Percentiles rank a stretch among this genome's conserved stretches.
Conservation (phyloP, 2,888 invertebrate species). For the Anorthoa munda region DNA sequence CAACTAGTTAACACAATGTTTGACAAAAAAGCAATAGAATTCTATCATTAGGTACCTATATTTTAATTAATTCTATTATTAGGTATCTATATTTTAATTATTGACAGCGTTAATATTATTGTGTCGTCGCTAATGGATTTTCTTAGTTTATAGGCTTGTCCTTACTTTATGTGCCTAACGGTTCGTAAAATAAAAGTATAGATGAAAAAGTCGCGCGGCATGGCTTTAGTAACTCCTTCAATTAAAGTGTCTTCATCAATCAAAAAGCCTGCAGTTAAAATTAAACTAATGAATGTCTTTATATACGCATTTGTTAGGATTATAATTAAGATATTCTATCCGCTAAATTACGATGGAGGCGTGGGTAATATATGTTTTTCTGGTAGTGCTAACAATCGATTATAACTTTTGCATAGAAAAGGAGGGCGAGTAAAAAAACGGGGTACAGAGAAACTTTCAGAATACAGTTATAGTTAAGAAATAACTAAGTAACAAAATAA, state of each 20-base stretch:
- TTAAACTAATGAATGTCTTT: conserved; percentile 45
- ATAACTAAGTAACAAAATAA: no score
- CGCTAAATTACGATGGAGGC: conserved; percentile 30
- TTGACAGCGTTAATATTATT: conserved; percentile 19
- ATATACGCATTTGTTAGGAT: conserved; percentile 52
- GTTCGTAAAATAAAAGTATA: conserved; percentile 45
- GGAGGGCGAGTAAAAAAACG: neutral
- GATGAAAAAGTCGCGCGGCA: conserved; percentile 35
- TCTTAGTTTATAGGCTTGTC: conserved; percentile 41
- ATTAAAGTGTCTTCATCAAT: conserved; percentile 65
- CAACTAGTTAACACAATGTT: conserved; percentile 48
- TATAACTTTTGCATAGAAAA: neutral
- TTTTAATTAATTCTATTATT: no score
- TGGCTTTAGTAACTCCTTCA: conserved; percentile 32
- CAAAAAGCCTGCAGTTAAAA: conserved; percentile 36
- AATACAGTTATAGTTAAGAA: neutral
- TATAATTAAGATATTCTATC: conserved; percentile 46
- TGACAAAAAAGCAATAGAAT: conserved; percentile 51
- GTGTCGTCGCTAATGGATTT: conserved; percentile 46
- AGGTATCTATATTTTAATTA: conserved; percentile 42
- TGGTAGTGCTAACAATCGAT: conserved; percentile 2
- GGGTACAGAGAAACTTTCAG: neutral
- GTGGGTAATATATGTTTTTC: conserved; percentile 18
- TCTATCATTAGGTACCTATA: conserved; percentile 8
- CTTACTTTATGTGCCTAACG: conserved; percentile 44